Percentiles rank a stretch among this genome's conserved stretches.
Evolutionary conservation across 2,888 invertebrate species (phyloP).

Genomic region (Psylliodes chrysocephalus): DNA sequence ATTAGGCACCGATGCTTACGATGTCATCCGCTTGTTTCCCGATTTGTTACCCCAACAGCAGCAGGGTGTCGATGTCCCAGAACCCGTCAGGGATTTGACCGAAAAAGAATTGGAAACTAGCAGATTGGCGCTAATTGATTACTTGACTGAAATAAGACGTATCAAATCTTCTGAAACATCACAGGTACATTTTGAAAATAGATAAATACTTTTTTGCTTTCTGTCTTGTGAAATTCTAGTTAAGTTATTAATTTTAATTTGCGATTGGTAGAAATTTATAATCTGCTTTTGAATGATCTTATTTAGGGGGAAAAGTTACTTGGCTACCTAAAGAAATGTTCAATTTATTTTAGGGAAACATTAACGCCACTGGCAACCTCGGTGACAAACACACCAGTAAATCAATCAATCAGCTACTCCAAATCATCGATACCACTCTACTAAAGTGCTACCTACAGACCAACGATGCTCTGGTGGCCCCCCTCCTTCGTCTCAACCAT

Average conservation of each 20-base stretch:
- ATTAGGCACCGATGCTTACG: slow-evolving; percentile 91
- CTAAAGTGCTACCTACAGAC: slow-evolving; percentile 98
- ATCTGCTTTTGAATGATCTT: too few species aligned
- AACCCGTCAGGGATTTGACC: slow-evolving; percentile 70
- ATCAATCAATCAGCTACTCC: slow-evolving; percentile 76
- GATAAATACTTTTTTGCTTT: background rate
- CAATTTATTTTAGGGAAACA: slow-evolving; percentile 50
- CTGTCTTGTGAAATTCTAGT: too few species aligned
- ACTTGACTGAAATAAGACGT: slow-evolving; percentile 81
- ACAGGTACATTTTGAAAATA: too few species aligned
- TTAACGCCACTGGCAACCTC: slow-evolving; percentile 59
- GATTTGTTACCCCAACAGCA: slow-evolving; percentile 72
- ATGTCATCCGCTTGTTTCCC: slow-evolving; percentile 95
- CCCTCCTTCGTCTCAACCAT: slow-evolving; percentile 88
- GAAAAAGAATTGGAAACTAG: slow-evolving; percentile 90
- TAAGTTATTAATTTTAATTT: too few species aligned
- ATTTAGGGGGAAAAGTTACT: too few species aligned
- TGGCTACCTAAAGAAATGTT: too few species aligned
- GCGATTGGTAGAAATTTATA: too few species aligned
- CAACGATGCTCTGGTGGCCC: slow-evolving; percentile 93
- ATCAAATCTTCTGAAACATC: slow-evolving; percentile 59
- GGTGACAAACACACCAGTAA: slow-evolving; percentile 64
- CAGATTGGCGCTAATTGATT: slow-evolving; percentile 87
- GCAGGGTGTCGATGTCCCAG: slow-evolving; percentile 60
- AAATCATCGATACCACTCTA: slow-evolving; percentile 96